phyloP scores from a whole-genome alignment of 2,888 invertebrate species.

The Rhogogaster chlorosoma region DNA sequence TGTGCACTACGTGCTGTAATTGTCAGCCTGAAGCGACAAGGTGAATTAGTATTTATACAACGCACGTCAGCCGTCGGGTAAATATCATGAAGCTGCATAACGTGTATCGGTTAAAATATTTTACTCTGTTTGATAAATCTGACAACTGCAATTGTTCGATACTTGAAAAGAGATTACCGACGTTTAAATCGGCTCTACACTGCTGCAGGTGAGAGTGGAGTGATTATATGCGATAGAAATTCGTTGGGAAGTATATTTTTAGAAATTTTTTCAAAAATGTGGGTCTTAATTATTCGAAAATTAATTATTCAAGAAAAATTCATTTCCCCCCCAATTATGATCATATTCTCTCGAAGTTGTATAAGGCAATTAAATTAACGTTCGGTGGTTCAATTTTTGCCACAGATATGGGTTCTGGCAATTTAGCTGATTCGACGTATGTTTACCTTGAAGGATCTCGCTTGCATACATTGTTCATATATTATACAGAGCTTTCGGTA shows the following conservation, averaged over 20 bases:
- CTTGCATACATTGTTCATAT: background rate
- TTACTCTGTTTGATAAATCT: conserved; percentile 6
- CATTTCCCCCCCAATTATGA: too few species aligned
- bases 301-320: background rate
- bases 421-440: background rate
- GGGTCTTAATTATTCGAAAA: background rate
- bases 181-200: background rate
- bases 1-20: background rate
- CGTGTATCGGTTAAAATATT: background rate
- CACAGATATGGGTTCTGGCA: background rate
- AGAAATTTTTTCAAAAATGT: too few species aligned
- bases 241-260: background rate
- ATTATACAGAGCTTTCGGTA: conserved; percentile 5
- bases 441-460: background rate
- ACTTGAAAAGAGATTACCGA: background rate
- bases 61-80: background rate
- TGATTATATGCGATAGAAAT: background rate
- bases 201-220: background rate
- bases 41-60: conserved; percentile 13
- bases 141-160: background rate
- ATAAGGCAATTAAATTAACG: background rate
- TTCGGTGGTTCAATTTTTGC: background rate
- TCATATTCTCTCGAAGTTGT: background rate
- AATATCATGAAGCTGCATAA: background rate
- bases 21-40: conserved; percentile 1